phyloP scores from a whole-genome alignment of 2,113 vertebrate species.

The Crotalus horridus region DNA sequence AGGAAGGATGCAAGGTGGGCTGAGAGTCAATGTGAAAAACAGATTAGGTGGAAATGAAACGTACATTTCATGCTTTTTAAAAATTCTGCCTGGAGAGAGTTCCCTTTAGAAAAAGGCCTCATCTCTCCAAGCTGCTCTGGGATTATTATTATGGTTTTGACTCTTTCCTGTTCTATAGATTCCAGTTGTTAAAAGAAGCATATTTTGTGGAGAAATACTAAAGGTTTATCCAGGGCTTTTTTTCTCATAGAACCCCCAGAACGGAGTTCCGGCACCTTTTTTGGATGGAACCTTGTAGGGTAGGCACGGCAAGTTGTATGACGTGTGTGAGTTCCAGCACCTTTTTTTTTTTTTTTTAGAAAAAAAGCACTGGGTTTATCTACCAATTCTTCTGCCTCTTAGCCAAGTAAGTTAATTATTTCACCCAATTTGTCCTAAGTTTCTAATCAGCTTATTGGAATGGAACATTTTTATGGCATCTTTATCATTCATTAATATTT shows the following conservation, averaged over 20 bases:
- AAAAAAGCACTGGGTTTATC: neutral
- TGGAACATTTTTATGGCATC: constrained; percentile 33
- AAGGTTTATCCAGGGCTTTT: neutral
- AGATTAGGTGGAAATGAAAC: neutral
- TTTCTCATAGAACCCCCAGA: no score
- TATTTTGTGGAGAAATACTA: neutral
- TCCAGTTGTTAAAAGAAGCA: neutral
- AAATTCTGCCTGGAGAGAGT: neutral
- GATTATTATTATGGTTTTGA: neutral
- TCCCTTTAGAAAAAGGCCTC: neutral
- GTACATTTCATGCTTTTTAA: neutral
- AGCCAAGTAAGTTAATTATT: constrained; percentile 57
- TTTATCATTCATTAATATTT: constrained; percentile 40
- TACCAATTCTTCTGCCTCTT: constrained; percentile 11
- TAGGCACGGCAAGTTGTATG: no score
- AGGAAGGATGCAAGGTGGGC: neutral
- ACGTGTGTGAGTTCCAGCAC: no score
- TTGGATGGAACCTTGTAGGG: no score
- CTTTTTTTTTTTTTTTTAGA: no score
- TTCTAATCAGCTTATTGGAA: constrained; percentile 48
- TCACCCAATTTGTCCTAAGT: constrained; percentile 55
- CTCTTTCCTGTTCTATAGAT: neutral
- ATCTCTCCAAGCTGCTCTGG: neutral
- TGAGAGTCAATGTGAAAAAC: neutral
- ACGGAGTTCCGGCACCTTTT: no score